These are phyloP conservation scores for Empidonax traillii DNA, from an alignment of 2,113 vertebrate genomes.

Conservation along the genomic window DNA sequence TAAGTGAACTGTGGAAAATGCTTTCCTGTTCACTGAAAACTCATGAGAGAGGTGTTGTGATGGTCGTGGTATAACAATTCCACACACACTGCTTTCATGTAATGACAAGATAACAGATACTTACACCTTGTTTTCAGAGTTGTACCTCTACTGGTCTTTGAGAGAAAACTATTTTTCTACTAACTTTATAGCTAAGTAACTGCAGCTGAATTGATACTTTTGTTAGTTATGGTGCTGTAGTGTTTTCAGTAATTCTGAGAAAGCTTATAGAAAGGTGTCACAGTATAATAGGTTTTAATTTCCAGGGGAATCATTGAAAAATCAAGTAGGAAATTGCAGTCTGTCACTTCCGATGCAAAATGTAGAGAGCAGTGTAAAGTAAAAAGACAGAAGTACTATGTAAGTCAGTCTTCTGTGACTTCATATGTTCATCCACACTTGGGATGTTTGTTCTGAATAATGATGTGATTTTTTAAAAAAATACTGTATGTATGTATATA, in stretches of 20 bases:
- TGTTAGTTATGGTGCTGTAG: not conserved
- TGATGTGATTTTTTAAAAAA: not conserved
- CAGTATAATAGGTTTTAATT: not conserved
- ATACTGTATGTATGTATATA: fast-evolving
- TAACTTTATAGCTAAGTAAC: not conserved
- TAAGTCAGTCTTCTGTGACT: not conserved
- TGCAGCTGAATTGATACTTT: not conserved
- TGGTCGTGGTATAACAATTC: fast-evolving
- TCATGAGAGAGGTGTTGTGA: not conserved
- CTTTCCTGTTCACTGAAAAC: not conserved
- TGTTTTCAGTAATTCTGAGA: not conserved
- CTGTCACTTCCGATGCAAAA: not conserved
- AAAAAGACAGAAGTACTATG: not conserved
- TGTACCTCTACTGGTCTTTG: not conserved
- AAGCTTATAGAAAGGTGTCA: not conserved
- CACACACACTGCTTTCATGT: not conserved
- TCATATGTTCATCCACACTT: not conserved
- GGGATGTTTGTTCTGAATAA: not conserved
- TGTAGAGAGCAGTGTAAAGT: not conserved
- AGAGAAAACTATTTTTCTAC: not conserved
- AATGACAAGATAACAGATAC: not conserved
- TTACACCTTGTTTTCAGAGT: not conserved
- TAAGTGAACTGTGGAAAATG: not conserved
- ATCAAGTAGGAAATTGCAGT: not conserved
- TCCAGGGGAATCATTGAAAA: not conserved